Base-by-base conservation (phyloP, 2,888 invertebrate species). In the Amphimallon solstitiale region DNA sequence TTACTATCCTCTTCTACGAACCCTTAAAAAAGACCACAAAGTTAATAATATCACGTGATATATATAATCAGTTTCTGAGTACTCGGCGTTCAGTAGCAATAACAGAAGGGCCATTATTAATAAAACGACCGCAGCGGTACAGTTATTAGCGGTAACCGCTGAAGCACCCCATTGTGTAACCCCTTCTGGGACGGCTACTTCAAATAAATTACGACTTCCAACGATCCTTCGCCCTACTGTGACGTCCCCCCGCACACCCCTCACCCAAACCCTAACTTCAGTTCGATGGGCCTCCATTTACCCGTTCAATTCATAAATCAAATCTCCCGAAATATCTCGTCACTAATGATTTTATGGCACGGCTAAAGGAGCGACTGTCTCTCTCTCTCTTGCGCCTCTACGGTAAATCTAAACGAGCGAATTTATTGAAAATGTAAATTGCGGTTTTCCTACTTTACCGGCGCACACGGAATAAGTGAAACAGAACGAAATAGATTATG, bases 151-250 rank as follows among this genome's bases (percentile, higher is more conserved):
- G 34, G 19, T 15, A 54, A 54, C 54, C 40, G 54, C 54, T 34
- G 54, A 14, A 21, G n/a, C 65, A 67, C 67, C 66, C 65, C 54
- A 69, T 68, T 67, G 69, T 68, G 67, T 45, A 70, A 69, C 72
- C 72, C 52, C 67, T 72, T 70, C 63, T 67, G 37, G 70, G 37
- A 17, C 69, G 65, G 68, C 71, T 70, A 74, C 74, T 74, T 69
- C 66, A 74, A 73, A 75, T 75, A 74, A 74, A 74, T 75, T 74
- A 74, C 67, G 23, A 40, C 40, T 40, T 23, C 40, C 19, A 17
- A 40, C 29, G 29, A 29, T 29, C 29, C 29, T 29, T 29, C 29
- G 29, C 29, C 29, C 6, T 5, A n/a, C n/a, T n/a, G n/a, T n/a
- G n/a, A 1, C 9, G 3, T 5, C 29, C 9, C 29, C 29, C 5